Conservation (phyloP, 2,888 invertebrate genomes). For the Mimachlamys varia region DNA sequence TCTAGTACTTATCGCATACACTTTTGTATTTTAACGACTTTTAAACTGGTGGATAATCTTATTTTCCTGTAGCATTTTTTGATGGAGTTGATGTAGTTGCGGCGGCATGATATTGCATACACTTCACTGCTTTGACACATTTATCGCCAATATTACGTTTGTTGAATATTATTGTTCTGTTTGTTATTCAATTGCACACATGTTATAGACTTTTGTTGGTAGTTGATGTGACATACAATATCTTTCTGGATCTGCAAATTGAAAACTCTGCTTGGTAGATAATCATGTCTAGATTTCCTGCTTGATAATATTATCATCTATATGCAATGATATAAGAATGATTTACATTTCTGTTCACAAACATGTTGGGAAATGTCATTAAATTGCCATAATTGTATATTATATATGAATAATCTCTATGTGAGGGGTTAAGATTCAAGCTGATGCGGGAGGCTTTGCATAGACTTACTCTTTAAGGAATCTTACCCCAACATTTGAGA, state of each 20-base stretch:
- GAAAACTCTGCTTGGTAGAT: not conserved
- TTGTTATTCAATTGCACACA: not conserved
- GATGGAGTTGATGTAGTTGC: not conserved
- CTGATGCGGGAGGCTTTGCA: too few relatives aligned
- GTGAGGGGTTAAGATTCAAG: too few relatives aligned
- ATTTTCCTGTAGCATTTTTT: not conserved
- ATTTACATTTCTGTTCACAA: too few relatives aligned
- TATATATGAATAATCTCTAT: too few relatives aligned
- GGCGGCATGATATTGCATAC: not conserved
- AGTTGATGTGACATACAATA: not conserved
- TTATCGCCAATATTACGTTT: not conserved
- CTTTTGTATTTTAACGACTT: not conserved
- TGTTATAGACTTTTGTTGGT: not conserved
- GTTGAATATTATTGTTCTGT: not conserved
- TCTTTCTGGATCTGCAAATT: not conserved
- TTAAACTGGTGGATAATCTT: not conserved
- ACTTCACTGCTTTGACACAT: conserved; percentile 3
- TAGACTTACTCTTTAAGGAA: too few relatives aligned
- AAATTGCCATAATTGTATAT: too few relatives aligned
- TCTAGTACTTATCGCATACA: too few relatives aligned
- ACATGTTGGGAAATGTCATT: too few relatives aligned
- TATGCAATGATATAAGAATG: too few relatives aligned
- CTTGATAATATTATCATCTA: not conserved
- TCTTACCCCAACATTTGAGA: too few relatives aligned
- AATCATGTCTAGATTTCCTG: not conserved